These are phyloP conservation scores for Amiota communis DNA, from an alignment of 2,888 invertebrate species.

Conservation along the genomic window DNA sequence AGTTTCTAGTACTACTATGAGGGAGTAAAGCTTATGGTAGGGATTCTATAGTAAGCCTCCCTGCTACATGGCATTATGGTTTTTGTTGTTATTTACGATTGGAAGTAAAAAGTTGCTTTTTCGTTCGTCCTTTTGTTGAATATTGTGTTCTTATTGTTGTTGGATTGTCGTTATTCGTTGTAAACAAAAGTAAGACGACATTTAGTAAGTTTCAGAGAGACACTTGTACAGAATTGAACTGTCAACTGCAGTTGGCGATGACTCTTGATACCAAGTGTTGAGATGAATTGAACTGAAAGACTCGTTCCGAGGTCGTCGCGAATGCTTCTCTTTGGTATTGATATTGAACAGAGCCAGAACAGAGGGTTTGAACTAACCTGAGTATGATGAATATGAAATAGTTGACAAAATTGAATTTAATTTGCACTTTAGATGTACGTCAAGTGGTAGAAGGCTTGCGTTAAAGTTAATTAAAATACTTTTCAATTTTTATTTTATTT, in stretches of 20 bases:
- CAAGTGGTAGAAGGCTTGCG: conserved; percentile 33
- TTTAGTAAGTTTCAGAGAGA: conserved; percentile 57
- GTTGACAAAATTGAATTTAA: conserved; percentile 61
- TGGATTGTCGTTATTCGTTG: conserved; percentile 33
- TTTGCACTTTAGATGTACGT: conserved; percentile 51
- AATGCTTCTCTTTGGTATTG: not conserved
- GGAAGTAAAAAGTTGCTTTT: conserved; percentile 52
- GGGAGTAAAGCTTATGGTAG: too few relatives aligned
- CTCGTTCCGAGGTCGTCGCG: too few relatives aligned
- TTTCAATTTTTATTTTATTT: too few relatives aligned
- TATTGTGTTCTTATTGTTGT: not conserved
- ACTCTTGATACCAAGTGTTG: not conserved
- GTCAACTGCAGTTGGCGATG: conserved; percentile 54
- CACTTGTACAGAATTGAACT: conserved; percentile 62
- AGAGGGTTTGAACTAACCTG: too few relatives aligned
- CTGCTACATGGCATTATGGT: too few relatives aligned
- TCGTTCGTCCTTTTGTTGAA: conserved; percentile 27
- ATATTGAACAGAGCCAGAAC: not conserved
- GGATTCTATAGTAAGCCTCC: conserved; percentile 49
- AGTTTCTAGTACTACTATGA: too few relatives aligned
- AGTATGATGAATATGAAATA: not conserved
- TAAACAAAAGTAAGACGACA: conserved; percentile 60
- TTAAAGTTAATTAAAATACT: conserved; percentile 59
- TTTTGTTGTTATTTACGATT: conserved; percentile 23
- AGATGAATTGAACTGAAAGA: too few relatives aligned